These are phyloP conservation scores for Bradypodion pumilum DNA, from an alignment of 2,797 vertebrate genomes.

Conservation along the genomic window DNA sequence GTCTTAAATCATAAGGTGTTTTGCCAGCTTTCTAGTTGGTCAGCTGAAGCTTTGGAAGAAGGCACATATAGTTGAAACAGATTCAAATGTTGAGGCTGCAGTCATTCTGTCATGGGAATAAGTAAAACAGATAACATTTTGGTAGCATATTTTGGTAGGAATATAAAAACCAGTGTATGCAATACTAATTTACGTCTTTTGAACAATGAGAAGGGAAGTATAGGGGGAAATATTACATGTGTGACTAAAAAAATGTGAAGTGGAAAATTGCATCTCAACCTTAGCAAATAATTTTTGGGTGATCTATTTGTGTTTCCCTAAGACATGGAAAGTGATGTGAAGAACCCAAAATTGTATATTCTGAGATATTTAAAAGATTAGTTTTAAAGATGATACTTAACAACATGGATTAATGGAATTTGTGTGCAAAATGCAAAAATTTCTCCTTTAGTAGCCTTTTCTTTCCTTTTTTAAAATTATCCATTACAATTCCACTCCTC, in stretches of 20 bases:
- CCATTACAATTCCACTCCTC: accelerated
- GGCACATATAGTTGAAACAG: background rate
- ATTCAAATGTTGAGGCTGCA: background rate
- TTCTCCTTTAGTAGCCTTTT: background rate
- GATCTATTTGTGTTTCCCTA: background rate
- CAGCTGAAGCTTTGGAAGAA: background rate
- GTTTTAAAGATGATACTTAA: conserved; percentile 7
- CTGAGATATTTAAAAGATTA: background rate
- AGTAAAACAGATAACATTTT: conserved; percentile 1
- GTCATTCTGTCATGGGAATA: background rate
- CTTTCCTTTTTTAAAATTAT: conserved; percentile 11
- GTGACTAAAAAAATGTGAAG: background rate
- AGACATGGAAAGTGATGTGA: background rate
- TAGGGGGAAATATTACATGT: background rate
- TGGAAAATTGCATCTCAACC: background rate
- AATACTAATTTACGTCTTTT: background rate
- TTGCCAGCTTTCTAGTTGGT: conserved; percentile 13
- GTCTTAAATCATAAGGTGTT: conserved; percentile 8
- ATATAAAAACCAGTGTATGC: background rate
- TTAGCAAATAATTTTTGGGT: background rate
- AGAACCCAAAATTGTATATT: background rate
- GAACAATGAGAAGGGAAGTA: background rate
- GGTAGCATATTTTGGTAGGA: background rate
- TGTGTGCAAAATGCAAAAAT: accelerated
- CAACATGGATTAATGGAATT: background rate